Percentiles rank a stretch among this genome's conserved stretches.
These are phyloP conservation scores for Microtus pennsylvanicus DNA, from an alignment of 2,113 vertebrate genomes.

Conservation along the genomic window DNA sequence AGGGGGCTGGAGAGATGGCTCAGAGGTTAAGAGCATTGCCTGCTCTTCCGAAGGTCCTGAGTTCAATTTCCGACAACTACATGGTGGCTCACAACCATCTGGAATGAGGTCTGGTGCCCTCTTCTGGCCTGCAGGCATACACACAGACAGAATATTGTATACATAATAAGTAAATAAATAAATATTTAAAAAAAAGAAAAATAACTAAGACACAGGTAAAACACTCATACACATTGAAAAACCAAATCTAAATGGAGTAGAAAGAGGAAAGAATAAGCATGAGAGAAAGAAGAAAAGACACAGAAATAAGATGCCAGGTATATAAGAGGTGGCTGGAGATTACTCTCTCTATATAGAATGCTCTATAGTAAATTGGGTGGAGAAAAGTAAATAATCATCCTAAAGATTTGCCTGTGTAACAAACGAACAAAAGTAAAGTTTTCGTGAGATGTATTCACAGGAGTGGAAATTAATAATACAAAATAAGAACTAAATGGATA, in stretches of 20 bases:
- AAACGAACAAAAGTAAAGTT: background rate
- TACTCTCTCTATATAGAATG: background rate
- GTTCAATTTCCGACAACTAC: too few species aligned
- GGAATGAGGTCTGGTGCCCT: too few species aligned
- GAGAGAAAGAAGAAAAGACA: background rate
- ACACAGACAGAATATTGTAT: too few species aligned
- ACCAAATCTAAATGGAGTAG: background rate
- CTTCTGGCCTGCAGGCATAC: too few species aligned
- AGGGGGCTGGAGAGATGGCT: background rate
- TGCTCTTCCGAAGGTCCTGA: too few species aligned
- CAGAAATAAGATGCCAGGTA: background rate
- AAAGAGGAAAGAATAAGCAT: background rate
- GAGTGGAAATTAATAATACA: background rate
- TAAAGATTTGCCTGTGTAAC: background rate
- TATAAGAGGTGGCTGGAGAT: background rate
- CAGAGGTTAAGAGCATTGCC: too few species aligned
- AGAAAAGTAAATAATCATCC: background rate
- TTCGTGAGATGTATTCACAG: background rate
- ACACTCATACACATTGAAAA: background rate
- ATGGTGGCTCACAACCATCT: too few species aligned
- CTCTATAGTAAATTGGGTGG: background rate
- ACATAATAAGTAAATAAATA: too few species aligned
- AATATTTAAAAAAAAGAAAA: background rate
- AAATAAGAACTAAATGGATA: background rate
- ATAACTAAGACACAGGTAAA: background rate